A percentile compares a stretch with the other conserved stretches of the same genome.
Conservation (phyloP, 2,113 vertebrate species). For the Acrocephalus arundinaceus region DNA sequence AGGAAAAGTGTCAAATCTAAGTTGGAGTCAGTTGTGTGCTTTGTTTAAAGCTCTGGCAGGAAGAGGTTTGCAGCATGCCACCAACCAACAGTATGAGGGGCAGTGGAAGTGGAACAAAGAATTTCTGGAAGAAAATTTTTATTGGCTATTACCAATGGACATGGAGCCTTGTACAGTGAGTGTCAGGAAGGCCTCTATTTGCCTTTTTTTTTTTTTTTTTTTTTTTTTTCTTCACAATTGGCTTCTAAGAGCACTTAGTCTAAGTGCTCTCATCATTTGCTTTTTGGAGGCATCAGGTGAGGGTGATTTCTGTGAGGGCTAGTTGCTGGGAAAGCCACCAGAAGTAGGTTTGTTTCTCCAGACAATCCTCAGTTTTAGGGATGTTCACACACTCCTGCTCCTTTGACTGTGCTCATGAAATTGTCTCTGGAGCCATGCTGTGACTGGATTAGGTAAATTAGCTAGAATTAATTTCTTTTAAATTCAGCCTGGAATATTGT, state of each 20-base stretch:
- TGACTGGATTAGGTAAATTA: background rate
- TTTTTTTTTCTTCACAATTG: background rate
- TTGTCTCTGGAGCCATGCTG: background rate
- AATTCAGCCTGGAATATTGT: background rate
- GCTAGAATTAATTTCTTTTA: background rate
- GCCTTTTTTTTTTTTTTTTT: too few species aligned
- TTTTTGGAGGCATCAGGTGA: background rate
- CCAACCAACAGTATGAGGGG: background rate
- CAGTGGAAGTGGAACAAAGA: background rate
- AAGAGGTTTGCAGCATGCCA: background rate
- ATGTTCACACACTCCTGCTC: background rate
- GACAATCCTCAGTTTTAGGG: background rate
- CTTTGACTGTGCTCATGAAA: background rate
- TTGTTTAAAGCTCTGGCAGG: slow-evolving; percentile 34
- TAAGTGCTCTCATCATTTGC: background rate
- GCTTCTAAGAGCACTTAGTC: background rate
- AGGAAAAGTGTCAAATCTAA: slow-evolving; percentile 39
- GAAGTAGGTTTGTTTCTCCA: background rate
- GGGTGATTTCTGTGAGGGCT: background rate
- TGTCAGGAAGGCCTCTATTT: background rate
- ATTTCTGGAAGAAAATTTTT: background rate
- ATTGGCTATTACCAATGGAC: background rate
- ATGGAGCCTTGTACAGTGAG: background rate
- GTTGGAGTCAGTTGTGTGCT: background rate
- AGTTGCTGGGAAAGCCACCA: background rate